Base-by-base conservation (phyloP, 2,113 vertebrate species). In the Cichladusa arquata region DNA sequence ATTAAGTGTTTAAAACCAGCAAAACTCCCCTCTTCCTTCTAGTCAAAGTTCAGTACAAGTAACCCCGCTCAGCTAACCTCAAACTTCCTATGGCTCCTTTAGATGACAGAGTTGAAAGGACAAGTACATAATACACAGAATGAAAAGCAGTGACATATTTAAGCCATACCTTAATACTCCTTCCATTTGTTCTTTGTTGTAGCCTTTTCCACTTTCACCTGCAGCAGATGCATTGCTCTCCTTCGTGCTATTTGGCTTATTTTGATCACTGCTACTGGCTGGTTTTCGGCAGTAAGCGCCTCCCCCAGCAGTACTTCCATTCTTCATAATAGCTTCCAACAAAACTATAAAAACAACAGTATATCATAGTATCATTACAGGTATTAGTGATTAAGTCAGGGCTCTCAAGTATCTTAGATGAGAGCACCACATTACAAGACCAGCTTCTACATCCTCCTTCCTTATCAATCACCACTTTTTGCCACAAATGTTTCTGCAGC, bases 111-210 rank as follows among this genome's bases (percentile, higher is more conserved):
- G 74, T 50, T 83, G 50, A 88, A 92, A 81, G 47, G 14, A 2
- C 12, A 60, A 56, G 48, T 16, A 83, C 18, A 9, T 9, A 90
- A 81, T 1, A 93, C 31, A 91, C 12, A 61, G n/a, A 92, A 88
- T 6, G 33, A 96, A 92, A 96, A 91, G 18, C n/a, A 93, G 53
- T 31, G 38, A 87, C 31, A 53, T n/a, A 58, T 57, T 96, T 81
- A 94, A 84, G 47, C 93, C 97, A 70, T 98, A 99, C 99, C 98
- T 99, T 95, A 98, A 98, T 69, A 99, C 99, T 33, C 99, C 99
- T 72, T 99, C 99, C 51, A 99, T 95, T 96, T 99, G 99, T 34
- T 99, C 99, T 93, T 98, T 98, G 71, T 97, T 99, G 95, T 99
- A 99, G 95, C 97, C 94, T 97, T 99, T 99, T 56, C 97, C 95